Evolutionary conservation across 2,797 vertebrate genomes (phyloP).

Genomic region (Sebastes miniatus): DNA sequence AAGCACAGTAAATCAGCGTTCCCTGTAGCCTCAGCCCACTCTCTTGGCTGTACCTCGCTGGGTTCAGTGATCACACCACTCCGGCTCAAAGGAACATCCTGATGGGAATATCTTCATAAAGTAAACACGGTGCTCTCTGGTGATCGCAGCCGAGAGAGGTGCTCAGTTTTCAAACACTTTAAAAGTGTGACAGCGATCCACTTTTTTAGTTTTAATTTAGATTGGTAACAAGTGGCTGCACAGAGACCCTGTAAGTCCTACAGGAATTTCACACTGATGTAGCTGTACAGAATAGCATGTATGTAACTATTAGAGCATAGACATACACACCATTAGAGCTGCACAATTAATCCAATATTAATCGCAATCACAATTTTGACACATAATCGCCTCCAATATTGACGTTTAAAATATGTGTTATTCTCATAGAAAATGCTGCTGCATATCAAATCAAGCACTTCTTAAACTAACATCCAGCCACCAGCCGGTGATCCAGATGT

Average conservation of each 20-base stretch:
- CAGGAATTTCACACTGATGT: neutral
- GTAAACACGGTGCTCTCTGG: neutral
- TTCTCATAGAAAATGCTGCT: no score
- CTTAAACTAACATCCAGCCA: no score
- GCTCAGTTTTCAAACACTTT: neutral
- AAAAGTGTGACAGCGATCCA: neutral
- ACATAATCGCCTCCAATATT: no score
- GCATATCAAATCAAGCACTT: no score
- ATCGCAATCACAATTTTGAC: no score
- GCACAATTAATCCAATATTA: no score
- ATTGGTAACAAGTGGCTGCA: neutral
- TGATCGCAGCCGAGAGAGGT: neutral
- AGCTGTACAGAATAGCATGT: neutral
- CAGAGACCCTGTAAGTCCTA: neutral
- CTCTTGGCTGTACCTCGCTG: slow-evolving; percentile 5
- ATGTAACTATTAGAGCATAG: neutral
- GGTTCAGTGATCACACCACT: neutral
- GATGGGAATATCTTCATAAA: slow-evolving; percentile 3
- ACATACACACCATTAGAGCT: fast-evolving
- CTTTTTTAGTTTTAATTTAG: neutral
- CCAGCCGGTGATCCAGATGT: no score
- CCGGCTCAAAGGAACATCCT: neutral
- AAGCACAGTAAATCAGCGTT: slow-evolving; percentile 3
- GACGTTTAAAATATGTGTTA: no score
- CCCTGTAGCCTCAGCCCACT: neutral